Base-by-base conservation (phyloP, 2,113 vertebrate genomes). In the Thryonomys swinderianus region DNA sequence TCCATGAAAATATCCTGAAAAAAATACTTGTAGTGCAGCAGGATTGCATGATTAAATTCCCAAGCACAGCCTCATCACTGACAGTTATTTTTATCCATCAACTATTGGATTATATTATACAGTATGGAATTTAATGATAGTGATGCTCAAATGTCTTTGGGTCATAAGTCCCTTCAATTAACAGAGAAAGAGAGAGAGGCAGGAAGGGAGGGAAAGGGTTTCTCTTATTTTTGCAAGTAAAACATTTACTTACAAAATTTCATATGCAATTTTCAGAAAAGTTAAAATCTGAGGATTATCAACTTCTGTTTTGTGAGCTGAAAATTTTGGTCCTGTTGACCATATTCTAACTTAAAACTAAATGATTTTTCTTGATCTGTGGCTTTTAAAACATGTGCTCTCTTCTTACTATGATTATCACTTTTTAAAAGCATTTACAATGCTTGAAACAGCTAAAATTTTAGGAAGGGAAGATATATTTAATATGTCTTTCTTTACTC, bases 41-140 rank as follows among this genome's bases (percentile, higher is more conserved):
- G 61, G 82, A 76, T 80, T 51, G 34, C 80, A 37, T 69, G 57
- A 64, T 90, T 90, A 62, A 76, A 95, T 90, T 95, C 93, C 91
- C 92, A 62, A 81, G 51, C 6, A 30, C 27, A 51, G 76, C 48
- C 64, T 96, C 91, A 37, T 80, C 82, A 42, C 32, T 55, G 88
- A 73, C 79, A 32, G 0, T 71, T 85, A 48, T 40, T 91, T 93
- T 67, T 34, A 74, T 13, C 69, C 13, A 1, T 74, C 10, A 25
- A 5, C 4, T 73, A 9, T 30, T 27, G 37, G 32, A 45, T 90
- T 74, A 45, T 73, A 21, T 67, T 45, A 74, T 62, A 40, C 12
- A 53, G 45, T 25, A 10, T 40, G 59, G n/a, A 79, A 32, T 59
- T 51, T 4, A 13, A 20, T 30, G 20, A 23, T 34, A n/a, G 23